Percentiles rank a stretch among this genome's conserved stretches.
These are phyloP conservation scores for Xyliphius kryptos DNA, from an alignment of 2,113 vertebrate genomes.

Conservation along the genomic window DNA sequence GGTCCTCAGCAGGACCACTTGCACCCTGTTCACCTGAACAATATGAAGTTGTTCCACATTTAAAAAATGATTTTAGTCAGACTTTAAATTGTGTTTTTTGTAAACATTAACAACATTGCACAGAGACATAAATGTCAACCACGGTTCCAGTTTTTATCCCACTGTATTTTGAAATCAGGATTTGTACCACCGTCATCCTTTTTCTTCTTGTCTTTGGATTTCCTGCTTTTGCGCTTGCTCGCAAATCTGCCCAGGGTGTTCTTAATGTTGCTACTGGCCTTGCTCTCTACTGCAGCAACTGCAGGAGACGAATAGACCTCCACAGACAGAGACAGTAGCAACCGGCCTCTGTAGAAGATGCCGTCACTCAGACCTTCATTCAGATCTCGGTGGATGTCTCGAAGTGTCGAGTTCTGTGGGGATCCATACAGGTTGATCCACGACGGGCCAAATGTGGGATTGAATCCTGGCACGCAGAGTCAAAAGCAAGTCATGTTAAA, in stretches of 20 bases:
- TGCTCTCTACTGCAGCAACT: slow-evolving; percentile 44
- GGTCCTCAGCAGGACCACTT: slow-evolving; percentile 44
- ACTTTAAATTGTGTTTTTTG: too few relatives aligned
- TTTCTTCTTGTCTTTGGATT: slow-evolving; percentile 61
- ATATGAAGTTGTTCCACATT: too few relatives aligned
- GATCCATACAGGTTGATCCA: slow-evolving; percentile 92
- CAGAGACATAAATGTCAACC: too few relatives aligned
- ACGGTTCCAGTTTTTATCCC: too few relatives aligned
- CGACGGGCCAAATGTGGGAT: slow-evolving; percentile 69
- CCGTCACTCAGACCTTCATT: slow-evolving; percentile 82
- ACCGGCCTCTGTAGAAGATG: slow-evolving; percentile 78
- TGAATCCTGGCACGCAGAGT: slow-evolving; percentile 28
- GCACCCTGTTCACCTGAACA: slow-evolving; percentile 32
- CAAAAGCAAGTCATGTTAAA: too few relatives aligned
- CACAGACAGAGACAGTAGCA: slow-evolving; percentile 72
- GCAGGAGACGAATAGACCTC: slow-evolving; percentile 73
- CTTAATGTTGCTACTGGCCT: slow-evolving; percentile 50
- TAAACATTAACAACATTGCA: too few relatives aligned
- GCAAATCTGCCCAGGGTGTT: slow-evolving; percentile 63
- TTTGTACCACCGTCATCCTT: slow-evolving; percentile 18
- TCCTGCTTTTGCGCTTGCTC: slow-evolving; percentile 75
- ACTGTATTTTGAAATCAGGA: too few relatives aligned
- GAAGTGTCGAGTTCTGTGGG: slow-evolving; percentile 71
- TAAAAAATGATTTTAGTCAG: too few relatives aligned
- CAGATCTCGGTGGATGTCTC: slow-evolving; percentile 76